A percentile compares a stretch with the other conserved stretches of the same genome.
phyloP scores from a whole-genome alignment of 2,797 vertebrate species.

The Apogon hyalosoma region DNA sequence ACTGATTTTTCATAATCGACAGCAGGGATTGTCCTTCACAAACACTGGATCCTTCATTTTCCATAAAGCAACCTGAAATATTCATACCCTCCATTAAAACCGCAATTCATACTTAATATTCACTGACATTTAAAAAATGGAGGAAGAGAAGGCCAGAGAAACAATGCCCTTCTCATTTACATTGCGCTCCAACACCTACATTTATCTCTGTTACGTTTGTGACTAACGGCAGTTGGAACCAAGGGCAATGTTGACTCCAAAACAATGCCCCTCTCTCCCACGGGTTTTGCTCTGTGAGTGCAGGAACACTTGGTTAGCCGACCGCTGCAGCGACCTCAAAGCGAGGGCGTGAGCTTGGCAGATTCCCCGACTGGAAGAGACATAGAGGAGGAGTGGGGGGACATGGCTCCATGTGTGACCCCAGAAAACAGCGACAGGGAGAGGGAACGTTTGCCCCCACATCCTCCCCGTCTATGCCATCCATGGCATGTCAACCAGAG shows the following conservation, averaged over 20 bases:
- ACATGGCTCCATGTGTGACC: constrained; percentile 33
- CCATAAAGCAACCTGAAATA: constrained; percentile 2
- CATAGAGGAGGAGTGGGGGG: constrained; percentile 3
- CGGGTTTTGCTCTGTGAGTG: constrained; percentile 10
- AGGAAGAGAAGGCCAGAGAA: background rate
- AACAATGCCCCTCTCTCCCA: constrained; percentile 56
- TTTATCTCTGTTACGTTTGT: constrained; percentile 29
- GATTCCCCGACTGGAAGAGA: background rate
- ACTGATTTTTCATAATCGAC: background rate
- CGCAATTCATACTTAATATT: background rate
- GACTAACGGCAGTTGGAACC: constrained; percentile 22
- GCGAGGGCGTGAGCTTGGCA: constrained; percentile 14
- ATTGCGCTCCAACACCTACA: constrained; percentile 38
- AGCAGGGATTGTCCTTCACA: background rate
- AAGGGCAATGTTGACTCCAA: constrained; percentile 36
- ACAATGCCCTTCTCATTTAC: constrained; percentile 37
- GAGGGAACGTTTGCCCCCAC: constrained; percentile 14
- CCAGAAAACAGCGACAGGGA: constrained; percentile 48
- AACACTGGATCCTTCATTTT: background rate
- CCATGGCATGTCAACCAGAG: constrained; percentile 46
- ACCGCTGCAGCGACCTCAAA: constrained; percentile 14
- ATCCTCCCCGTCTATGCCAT: constrained; percentile 6
- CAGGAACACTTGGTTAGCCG: constrained; percentile 36
- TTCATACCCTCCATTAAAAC: background rate
- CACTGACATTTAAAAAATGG: constrained; percentile 2